These are phyloP conservation scores for Symphodus melops DNA, from an alignment of 2,113 vertebrate genomes.

Conservation along the genomic window DNA sequence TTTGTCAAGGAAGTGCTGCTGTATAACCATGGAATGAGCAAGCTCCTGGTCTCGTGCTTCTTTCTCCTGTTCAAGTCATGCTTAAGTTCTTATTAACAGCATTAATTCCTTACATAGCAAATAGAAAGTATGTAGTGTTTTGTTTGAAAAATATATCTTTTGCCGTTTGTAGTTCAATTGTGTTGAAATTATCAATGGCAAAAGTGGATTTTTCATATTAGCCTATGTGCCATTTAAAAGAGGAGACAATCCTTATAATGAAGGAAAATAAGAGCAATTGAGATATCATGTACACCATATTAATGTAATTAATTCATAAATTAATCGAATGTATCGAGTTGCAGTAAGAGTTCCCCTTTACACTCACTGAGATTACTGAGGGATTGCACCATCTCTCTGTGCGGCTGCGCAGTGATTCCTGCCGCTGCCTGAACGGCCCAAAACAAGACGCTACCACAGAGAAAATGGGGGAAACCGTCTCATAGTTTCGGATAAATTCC, in stretches of 20 bases:
- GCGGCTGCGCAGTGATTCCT: slow-evolving; percentile 1
- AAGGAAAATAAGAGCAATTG: no score
- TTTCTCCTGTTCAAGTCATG: not conserved
- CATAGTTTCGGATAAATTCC: fast-evolving
- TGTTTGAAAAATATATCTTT: not conserved
- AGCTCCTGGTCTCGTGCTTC: not conserved
- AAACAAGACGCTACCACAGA: slow-evolving; percentile 36
- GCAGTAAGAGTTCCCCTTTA: not conserved
- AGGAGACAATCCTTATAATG: no score
- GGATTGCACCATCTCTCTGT: slow-evolving; percentile 55
- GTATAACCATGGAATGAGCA: not conserved
- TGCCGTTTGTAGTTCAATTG: not conserved
- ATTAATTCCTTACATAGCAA: no score
- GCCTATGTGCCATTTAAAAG: no score
- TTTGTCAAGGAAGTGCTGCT: slow-evolving; percentile 57
- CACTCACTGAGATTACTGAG: slow-evolving; percentile 15
- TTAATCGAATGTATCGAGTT: no score
- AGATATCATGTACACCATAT: no score
- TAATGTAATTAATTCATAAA: no score
- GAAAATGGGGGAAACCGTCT: not conserved
- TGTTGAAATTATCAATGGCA: not conserved
- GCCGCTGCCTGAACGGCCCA: slow-evolving; percentile 49
- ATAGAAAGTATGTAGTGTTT: not conserved
- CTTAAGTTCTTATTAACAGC: not conserved
- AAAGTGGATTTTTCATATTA: no score